These are phyloP conservation scores for Enteromius paludinosus DNA, from an alignment of 2,797 vertebrate species.

Conservation along the genomic window DNA sequence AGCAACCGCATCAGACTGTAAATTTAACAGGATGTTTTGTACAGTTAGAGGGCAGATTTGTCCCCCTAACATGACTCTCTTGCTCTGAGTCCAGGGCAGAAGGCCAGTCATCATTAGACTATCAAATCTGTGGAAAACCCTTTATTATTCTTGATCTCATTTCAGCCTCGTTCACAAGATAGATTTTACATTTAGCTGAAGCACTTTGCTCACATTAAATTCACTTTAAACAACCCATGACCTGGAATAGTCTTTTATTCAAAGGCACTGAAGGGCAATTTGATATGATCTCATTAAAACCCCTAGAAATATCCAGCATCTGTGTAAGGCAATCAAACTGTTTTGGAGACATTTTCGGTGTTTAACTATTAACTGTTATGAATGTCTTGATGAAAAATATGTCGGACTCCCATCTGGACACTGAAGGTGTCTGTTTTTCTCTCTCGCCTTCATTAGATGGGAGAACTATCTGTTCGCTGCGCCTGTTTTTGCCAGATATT, in stretches of 20 bases:
- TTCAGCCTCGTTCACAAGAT: not conserved
- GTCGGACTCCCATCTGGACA: slow-evolving; percentile 29
- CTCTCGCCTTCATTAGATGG: slow-evolving; percentile 8
- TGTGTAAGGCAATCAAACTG: slow-evolving; percentile 31
- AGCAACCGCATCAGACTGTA: not conserved
- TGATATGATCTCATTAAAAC: slow-evolving; percentile 51
- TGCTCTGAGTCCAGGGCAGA: not conserved
- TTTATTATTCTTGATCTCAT: slow-evolving; percentile 20
- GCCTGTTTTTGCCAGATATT: slow-evolving; percentile 37
- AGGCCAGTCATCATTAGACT: slow-evolving; percentile 11
- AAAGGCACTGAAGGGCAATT: slow-evolving; percentile 42
- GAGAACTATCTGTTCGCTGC: slow-evolving; percentile 16
- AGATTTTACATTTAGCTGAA: slow-evolving; percentile 7
- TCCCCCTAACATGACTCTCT: not conserved
- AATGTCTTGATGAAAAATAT: slow-evolving; percentile 34
- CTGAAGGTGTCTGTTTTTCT: slow-evolving; percentile 32
- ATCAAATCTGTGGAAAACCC: slow-evolving; percentile 11
- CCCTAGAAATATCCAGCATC: slow-evolving; percentile 12
- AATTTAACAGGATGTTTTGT: not conserved
- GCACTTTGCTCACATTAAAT: slow-evolving; percentile 7
- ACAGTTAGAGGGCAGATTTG: not conserved
- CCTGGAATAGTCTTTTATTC: slow-evolving; percentile 39
- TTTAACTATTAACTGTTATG: slow-evolving; percentile 16
- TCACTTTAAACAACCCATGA: slow-evolving; percentile 20
- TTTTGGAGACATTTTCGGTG: slow-evolving; percentile 24